phyloP scores from a whole-genome alignment of 2,113 vertebrate species.

The Atrichornis clamosus region DNA sequence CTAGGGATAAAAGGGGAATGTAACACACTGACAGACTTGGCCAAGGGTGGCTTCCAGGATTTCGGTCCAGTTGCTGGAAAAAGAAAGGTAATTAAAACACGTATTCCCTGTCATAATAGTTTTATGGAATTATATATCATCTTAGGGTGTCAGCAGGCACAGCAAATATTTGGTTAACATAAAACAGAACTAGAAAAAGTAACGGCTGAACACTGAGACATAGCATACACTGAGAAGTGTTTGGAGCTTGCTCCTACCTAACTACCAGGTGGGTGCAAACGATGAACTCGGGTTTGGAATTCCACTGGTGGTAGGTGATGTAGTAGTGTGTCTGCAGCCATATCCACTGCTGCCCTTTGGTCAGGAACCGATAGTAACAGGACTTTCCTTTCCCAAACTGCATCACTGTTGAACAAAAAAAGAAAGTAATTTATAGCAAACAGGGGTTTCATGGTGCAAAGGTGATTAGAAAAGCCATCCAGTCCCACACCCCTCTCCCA shows the following conservation, averaged over 20 bases:
- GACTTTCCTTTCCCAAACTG: slow-evolving; percentile 89
- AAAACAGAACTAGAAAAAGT: background rate
- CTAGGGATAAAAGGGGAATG: background rate
- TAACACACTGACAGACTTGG: background rate
- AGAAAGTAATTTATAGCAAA: background rate
- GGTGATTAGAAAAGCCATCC: background rate
- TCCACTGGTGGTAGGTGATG: slow-evolving; percentile 92
- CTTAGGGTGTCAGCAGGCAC: background rate
- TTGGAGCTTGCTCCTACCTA: slow-evolving; percentile 66
- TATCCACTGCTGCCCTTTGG: slow-evolving; percentile 88
- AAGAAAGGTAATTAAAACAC: background rate
- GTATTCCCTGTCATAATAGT: background rate
- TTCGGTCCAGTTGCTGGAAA: background rate
- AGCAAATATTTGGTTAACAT: background rate
- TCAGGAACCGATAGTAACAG: slow-evolving; percentile 88
- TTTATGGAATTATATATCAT: background rate
- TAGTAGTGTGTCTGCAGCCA: slow-evolving; percentile 89
- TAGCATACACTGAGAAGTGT: background rate
- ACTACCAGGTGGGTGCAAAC: slow-evolving; percentile 87
- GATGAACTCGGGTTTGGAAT: slow-evolving; percentile 88
- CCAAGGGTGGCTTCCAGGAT: background rate
- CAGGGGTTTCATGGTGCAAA: background rate
- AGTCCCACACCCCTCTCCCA: background rate
- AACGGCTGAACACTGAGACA: background rate
- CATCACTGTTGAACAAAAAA: slow-evolving; percentile 75